phyloP scores from a whole-genome alignment of 1,140 invertebrate species.

The Choristoneura fumiferana region DNA sequence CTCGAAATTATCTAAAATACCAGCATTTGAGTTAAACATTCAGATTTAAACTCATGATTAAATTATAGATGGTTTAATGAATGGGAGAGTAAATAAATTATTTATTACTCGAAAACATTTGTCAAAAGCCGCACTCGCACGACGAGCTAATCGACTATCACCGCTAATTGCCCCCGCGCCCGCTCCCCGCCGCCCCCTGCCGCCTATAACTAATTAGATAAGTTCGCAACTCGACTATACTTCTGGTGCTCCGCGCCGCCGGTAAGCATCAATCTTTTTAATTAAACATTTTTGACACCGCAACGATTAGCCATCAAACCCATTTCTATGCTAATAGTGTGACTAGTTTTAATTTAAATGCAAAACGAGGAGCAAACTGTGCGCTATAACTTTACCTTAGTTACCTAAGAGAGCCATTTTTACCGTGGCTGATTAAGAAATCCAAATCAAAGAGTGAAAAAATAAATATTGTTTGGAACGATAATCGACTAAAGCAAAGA shows the following conservation, averaged over 20 bases:
- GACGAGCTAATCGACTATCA: slow-evolving; percentile 78
- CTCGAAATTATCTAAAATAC: slow-evolving; percentile 10
- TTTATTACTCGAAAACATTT: slow-evolving; percentile 70
- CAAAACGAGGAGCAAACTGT: slow-evolving; percentile 33
- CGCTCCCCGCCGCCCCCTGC: slow-evolving; percentile 29
- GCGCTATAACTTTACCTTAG: slow-evolving; percentile 4
- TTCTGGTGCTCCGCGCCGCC: slow-evolving; percentile 68
- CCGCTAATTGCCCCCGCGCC: slow-evolving; percentile 70
- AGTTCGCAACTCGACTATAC: slow-evolving; percentile 76
- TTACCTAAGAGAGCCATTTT: slow-evolving; percentile 1
- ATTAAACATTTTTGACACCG: slow-evolving; percentile 77
- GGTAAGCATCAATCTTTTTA: slow-evolving; percentile 78
- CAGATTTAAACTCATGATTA: neutral
- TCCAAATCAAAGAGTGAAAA: slow-evolving; percentile 31
- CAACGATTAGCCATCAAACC: slow-evolving; percentile 70
- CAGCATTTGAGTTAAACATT: neutral
- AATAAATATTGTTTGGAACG: slow-evolving; percentile 10
- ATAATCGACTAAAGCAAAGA: slow-evolving; percentile 1
- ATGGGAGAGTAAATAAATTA: slow-evolving; percentile 66
- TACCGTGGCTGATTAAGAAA: slow-evolving; percentile 7
- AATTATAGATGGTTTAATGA: slow-evolving; percentile 12
- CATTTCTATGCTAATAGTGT: slow-evolving; percentile 54
- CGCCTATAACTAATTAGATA: slow-evolving; percentile 75
- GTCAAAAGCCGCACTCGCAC: slow-evolving; percentile 76
- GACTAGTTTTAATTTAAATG: slow-evolving; percentile 46